A percentile compares a stretch with the other conserved stretches of the same genome.
Evolutionary conservation across 2,888 invertebrate species (phyloP).

Genomic region (Oligia latruncula): DNA sequence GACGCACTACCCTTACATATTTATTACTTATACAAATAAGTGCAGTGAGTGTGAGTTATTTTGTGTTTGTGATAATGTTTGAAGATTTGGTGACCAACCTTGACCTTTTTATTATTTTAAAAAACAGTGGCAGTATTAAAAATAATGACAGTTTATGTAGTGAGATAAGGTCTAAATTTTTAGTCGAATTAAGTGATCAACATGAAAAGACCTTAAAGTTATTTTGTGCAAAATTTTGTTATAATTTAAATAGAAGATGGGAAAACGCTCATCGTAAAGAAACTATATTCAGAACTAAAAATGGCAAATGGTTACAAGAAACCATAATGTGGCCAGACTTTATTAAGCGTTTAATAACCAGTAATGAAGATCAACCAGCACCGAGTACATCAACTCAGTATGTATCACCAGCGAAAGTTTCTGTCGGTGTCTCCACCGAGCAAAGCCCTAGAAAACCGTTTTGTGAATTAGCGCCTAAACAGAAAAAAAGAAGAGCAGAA

Average conservation of each 20-base stretch:
- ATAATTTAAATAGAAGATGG: conserved; percentile 8
- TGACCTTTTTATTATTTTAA: background rate
- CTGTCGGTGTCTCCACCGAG: background rate
- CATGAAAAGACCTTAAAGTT: conserved; percentile 1
- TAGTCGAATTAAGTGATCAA: background rate
- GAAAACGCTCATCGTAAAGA: conserved; percentile 5
- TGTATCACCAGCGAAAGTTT: conserved; percentile 32
- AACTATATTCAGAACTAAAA: conserved; percentile 1
- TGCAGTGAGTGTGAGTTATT: too few species aligned
- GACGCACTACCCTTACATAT: too few species aligned
- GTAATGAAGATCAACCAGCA: conserved; percentile 1
- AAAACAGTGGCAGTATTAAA: background rate
- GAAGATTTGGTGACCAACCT: too few species aligned
- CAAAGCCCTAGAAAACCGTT: conserved; percentile 1
- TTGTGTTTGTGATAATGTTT: too few species aligned
- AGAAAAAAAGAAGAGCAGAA: too few species aligned
- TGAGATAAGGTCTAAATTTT: conserved; percentile 7
- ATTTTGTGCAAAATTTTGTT: conserved; percentile 2
- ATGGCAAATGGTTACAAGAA: background rate
- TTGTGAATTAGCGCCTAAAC: conserved; percentile 8
- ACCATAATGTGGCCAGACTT: too few species aligned
- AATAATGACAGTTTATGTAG: background rate
- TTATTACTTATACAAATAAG: too few species aligned
- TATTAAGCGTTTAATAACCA: background rate
- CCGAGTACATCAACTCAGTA: conserved; percentile 10